Evolutionary conservation across 2,113 vertebrate genomes (phyloP).

Genomic region (Pao palembangensis): DNA sequence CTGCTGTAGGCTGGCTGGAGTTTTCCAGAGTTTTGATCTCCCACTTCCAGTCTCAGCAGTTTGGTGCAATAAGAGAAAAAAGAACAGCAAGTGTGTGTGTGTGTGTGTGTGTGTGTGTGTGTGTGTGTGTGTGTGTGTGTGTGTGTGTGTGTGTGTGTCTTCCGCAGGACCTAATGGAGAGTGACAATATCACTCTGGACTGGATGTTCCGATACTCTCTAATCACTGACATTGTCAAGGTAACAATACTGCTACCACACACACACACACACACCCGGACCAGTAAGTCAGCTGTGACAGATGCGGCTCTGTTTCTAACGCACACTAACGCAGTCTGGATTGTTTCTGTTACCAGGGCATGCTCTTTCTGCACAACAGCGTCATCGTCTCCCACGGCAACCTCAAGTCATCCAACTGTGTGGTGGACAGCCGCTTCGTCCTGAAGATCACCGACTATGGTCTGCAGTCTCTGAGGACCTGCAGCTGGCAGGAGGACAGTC

Average conservation of each 20-base stretch:
- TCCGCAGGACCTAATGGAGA: constrained; percentile 89
- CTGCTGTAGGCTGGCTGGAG: constrained; percentile 20
- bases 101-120: not conserved
- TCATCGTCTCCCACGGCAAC: constrained; percentile 85
- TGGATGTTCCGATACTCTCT: constrained; percentile 97
- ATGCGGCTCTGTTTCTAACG: too few species aligned
- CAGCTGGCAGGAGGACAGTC: constrained; percentile 69
- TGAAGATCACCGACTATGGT: constrained; percentile 92
- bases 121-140: not conserved
- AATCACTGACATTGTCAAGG: constrained; percentile 91
- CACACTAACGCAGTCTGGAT: not conserved
- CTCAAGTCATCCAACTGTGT: constrained; percentile 94
- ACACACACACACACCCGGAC: not conserved
- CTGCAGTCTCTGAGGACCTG: constrained; percentile 78
- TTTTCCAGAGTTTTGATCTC: constrained; percentile 21
- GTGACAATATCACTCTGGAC: constrained; percentile 90
- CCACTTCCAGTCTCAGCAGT: constrained; percentile 5
- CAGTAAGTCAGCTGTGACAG: not conserved
- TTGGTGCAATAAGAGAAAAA: too few species aligned
- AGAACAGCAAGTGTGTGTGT: too few species aligned
- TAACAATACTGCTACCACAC: constrained; percentile 31
- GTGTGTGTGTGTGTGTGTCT: constrained; percentile 9
- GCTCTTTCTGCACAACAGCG: constrained; percentile 87
- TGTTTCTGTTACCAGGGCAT: constrained; percentile 78
- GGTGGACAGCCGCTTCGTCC: constrained; percentile 91